Evolutionary conservation across 2,797 vertebrate genomes (phyloP), one percentile per base, ranked within the genome.

Genomic region (Serranus cabrilla): DNA sequence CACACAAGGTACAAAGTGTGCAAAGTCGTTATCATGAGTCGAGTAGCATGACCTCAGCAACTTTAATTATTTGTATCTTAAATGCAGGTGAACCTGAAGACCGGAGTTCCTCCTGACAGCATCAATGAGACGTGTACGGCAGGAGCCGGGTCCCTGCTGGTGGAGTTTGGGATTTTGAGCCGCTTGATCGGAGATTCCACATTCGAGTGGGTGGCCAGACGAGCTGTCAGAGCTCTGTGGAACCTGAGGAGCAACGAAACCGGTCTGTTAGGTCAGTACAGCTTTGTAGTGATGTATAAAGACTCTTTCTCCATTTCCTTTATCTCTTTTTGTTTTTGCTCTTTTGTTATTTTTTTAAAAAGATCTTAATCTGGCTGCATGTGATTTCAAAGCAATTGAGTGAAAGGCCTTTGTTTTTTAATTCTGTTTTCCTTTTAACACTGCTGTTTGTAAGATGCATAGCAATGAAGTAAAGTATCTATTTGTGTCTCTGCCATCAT

Each of bases 131-230:
- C 98, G 0, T 99, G 98, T 61, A 99, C 98, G 0, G 97, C 98
- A 0, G 98, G 98, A 11, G 98, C 98, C 0, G 98, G 98, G 0
- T 99, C 98, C 39, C 88, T 99, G 62, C 93, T 99, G 82, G 97
- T 99, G 89, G 98, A 99, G 83, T 99, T 99, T 82, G 98, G 98
- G 8, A 98, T 99, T 86, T 93, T 99, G 57, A 99, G 98, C 87
- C 96, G 97, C 27, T 93, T 99, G 78, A 95, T 99, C 0, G 98
- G 98, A 0, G 98, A 99, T 81, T 98, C 97, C 42, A 99, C 98
- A 0, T 99, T 99, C 43, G 98, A 99, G 12, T 99, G 97, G 97
- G 98, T 99, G 34, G 98, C 98, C 59, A 94, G 98, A 20, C 94
- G 97, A 69, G 98, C 98, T 0, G 98, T 99, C 71, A 95, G 95